Evolutionary conservation across 2,113 vertebrate genomes (phyloP), one percentile per base, ranked within the genome.

Genomic region (Ranitomeya imitator): DNA sequence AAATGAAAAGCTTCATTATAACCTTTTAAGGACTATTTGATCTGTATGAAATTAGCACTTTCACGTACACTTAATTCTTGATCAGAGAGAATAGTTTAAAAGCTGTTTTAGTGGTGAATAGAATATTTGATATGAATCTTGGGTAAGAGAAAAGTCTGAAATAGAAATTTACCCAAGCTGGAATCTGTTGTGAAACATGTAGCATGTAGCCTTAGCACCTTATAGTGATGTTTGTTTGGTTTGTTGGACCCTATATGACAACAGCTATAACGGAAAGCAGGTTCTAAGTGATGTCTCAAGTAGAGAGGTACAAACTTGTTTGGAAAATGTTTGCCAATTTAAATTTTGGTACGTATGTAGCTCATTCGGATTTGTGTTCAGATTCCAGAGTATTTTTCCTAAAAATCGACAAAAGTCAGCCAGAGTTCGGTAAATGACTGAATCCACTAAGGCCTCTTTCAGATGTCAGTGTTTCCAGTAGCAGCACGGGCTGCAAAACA

Each of bases 1-100:
- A 90, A 85, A 55, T 89, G n/a, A 86, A 85, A 90, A 89, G 67
- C 60, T 88, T 65, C 67, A 90, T 16, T 73, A 90, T 89, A 89
- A 90, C 63, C 76, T 93, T 85, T 85, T 87, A 8, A 5, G 84
- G 86, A 91, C 45, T 79, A 37, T 45, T 80, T 76, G 86, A 13
- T 67, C 8, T 0, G 89, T 61, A 11, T 21, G 81, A 80, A 65
- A 74, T 21, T 57, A 83, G 76, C 78, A 89, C 90, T 90, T 18
- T 90, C 88, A 90, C 92, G 54, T n/a, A 71, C 6, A 14, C 6
- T 0, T 90, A 89, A n/a, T 69, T 86, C 52, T 85, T 54, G 71
- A 86, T 85, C 79, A 85, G 57, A 79, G 16, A 54, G 79, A 88
- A 83, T 81, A 51, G 65, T 60, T 86, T 86, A 82, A 88, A 55